A percentile compares a stretch with the other conserved stretches of the same genome.
Evolutionary conservation across 2,113 vertebrate genomes (phyloP).

Genomic region (Erpornis zantholeuca): DNA sequence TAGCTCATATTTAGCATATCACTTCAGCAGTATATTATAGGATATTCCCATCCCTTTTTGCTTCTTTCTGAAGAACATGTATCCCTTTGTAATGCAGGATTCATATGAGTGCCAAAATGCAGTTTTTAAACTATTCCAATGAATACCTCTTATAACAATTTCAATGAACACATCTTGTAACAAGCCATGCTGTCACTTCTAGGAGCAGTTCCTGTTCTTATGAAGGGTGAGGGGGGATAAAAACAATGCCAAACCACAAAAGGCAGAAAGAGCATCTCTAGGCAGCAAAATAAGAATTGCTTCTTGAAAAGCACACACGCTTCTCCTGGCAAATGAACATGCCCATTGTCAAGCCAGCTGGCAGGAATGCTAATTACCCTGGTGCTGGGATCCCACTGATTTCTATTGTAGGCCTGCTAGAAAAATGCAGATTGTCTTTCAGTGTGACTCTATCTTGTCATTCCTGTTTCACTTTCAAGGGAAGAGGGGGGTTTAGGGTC

Average conservation of each 20-base stretch:
- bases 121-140: constrained; percentile 19
- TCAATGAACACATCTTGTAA: not conserved
- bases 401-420: not conserved
- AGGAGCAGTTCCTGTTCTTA: not conserved
- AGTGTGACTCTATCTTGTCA: not conserved
- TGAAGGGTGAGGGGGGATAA: not conserved
- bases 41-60: not conserved
- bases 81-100: not conserved
- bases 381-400: not conserved
- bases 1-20: not conserved
- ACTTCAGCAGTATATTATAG: not conserved
- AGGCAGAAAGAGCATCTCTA: not conserved
- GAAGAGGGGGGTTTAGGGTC: not conserved
- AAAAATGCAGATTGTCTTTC: not conserved
- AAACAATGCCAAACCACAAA: not conserved
- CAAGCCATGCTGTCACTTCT: not conserved
- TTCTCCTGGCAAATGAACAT: constrained; percentile 3
- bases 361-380: not conserved
- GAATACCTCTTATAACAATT: constrained; percentile 1
- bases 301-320: not conserved
- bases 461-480: not conserved
- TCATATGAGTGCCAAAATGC: not conserved
- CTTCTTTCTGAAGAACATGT: not conserved
- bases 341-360: not conserved
- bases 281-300: constrained; percentile 5